Evolutionary conservation across 2,113 vertebrate genomes (phyloP), one percentile per base, ranked within the genome.

Genomic region (Myotis yumanensis): DNA sequence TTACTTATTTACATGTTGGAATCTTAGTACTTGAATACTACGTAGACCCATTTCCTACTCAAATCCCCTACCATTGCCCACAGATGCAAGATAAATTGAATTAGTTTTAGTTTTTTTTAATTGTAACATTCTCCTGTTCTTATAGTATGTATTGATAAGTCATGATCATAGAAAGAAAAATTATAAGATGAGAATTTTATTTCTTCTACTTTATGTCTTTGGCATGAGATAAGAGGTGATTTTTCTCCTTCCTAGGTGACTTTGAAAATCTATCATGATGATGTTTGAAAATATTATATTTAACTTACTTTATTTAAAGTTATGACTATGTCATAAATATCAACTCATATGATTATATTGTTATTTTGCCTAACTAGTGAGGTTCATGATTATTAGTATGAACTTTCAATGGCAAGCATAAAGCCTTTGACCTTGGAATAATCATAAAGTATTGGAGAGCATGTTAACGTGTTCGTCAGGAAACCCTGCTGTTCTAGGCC

Each of bases 81-180:
- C 12, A 35, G 69, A 35, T 22, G 0, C 3, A 89, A 23, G 25
- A 14, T 0, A 51, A 51, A 59, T 51, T 66, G 1, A 87, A 72
- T 30, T 71, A 37, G 15, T 37, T 81, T 30, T 5, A 17, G 32
- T 43, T 76, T 85, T 32, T 96, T 92, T 71, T 30, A 30, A 54
- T 69, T 93, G 66, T 43, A 86, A 37, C 20, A 51, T 59, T 46
- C 8, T 68, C 11, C 72, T 7, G 11, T 62, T 68, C 0, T 93
- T 89, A 66, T 11, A 40, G 28, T 66, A 35, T 62, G 11, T 16
- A 0, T 57, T 90, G 43, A 62, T 54, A 51, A 83, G 8, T 7
- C n/a, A 35, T 88, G 15, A 22, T 28, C 8, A 15, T 2, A 72
- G 22, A 30, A 20, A 80, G 11, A 85, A 96, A 96, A 92, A 48